Conservation (phyloP, 2,113 vertebrate genomes). For the Pygoscelis adeliae region DNA sequence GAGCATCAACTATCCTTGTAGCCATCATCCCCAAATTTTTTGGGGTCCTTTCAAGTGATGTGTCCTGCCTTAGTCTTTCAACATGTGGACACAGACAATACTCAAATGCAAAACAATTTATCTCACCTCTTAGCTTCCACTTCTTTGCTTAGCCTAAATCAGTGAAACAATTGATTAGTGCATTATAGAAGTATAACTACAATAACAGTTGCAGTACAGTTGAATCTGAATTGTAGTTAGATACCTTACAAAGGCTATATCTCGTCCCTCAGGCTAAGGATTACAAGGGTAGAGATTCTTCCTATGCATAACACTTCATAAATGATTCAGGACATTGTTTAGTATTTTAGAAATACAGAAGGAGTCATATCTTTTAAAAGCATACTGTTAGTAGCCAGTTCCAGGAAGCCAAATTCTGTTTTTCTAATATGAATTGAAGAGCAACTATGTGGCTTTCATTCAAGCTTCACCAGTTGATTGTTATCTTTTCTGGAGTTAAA, state of each 20-base stretch:
- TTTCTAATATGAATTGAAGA: neutral
- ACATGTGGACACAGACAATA: neutral
- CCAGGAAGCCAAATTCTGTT: neutral
- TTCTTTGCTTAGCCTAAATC: neutral
- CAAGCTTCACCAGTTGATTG: neutral
- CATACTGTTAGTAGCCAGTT: neutral
- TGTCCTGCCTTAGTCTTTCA: neutral
- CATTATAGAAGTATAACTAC: neutral
- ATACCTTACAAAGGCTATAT: neutral
- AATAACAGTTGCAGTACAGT: neutral
- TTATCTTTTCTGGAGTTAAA: constrained; percentile 28
- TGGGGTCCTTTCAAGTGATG: neutral
- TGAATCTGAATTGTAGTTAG: neutral
- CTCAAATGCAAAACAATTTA: neutral
- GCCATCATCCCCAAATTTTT: neutral
- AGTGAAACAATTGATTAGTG: neutral
- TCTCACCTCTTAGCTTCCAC: neutral
- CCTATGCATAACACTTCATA: neutral
- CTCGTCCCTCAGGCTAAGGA: neutral
- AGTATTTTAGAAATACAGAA: neutral
- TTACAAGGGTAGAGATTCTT: neutral
- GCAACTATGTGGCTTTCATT: neutral
- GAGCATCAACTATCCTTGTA: neutral
- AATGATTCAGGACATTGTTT: neutral
- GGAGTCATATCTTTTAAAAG: neutral